Conservation (phyloP, 2,113 vertebrate species). For the Eurypyga helias region DNA sequence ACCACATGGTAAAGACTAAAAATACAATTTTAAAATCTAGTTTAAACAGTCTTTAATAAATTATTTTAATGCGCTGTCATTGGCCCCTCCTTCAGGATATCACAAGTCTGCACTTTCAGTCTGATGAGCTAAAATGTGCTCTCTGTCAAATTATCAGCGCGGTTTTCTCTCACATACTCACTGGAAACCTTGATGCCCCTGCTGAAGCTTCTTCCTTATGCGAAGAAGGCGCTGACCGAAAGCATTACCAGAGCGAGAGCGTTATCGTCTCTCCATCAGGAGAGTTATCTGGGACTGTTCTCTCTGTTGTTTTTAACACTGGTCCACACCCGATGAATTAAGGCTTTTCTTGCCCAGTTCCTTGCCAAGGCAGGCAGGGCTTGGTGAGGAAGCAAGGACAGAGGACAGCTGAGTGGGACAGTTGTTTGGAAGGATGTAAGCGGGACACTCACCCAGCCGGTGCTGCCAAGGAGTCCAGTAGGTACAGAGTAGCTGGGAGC, state of each 20-base stretch:
- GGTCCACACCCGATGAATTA: not conserved
- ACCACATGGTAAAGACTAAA: not conserved
- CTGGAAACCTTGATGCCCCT: not conserved
- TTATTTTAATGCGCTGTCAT: not conserved
- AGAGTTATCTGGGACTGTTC: not conserved
- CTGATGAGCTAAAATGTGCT: not conserved
- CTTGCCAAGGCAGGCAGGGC: not conserved
- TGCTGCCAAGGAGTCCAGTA: not conserved
- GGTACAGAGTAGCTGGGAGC: not conserved
- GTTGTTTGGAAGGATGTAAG: not conserved
- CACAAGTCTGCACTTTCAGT: conserved; percentile 13
- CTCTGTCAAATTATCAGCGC: not conserved
- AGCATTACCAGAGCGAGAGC: not conserved
- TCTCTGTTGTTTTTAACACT: not conserved
- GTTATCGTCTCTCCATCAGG: not conserved
- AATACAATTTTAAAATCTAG: not conserved
- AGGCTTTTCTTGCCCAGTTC: not conserved
- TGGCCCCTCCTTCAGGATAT: conserved; percentile 39
- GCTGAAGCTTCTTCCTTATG: fast-evolving
- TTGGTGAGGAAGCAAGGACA: not conserved
- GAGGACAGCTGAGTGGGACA: not conserved
- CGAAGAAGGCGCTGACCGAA: not conserved
- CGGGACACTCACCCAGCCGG: not conserved
- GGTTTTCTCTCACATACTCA: not conserved
- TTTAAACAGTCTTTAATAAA: not conserved